Evolutionary conservation across 2,888 invertebrate species (phyloP).

Genomic region (Cerastis rubricosa): DNA sequence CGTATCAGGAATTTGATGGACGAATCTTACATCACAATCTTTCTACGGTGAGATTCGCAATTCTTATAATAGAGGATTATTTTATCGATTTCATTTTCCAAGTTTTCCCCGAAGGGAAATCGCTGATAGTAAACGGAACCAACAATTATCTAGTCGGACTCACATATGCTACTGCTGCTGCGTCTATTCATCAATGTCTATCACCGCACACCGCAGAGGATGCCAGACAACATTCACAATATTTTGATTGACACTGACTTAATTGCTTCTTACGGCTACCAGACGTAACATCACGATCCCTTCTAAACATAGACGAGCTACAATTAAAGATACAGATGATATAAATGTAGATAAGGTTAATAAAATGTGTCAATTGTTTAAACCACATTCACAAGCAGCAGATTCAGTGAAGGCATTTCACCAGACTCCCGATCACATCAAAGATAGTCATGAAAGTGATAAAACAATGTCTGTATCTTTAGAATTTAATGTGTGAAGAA

Average conservation of each 20-base stretch:
- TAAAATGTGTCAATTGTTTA: slow-evolving; percentile 6
- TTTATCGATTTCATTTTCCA: slow-evolving; percentile 9
- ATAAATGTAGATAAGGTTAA: slow-evolving; percentile 22
- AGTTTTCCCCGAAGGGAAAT: slow-evolving; percentile 42
- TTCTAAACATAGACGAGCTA: slow-evolving; percentile 29
- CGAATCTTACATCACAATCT: slow-evolving; percentile 10
- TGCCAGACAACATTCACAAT: slow-evolving; percentile 54
- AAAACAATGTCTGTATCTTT: slow-evolving; percentile 30
- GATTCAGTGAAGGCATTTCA: slow-evolving; percentile 18
- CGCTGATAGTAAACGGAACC: slow-evolving; percentile 15
- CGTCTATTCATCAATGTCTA: slow-evolving; percentile 46
- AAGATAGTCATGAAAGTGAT: slow-evolving; percentile 36
- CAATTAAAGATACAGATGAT: slow-evolving; percentile 44
- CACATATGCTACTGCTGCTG: slow-evolving; percentile 22
- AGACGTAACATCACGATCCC: slow-evolving; percentile 48
- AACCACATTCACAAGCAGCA: not conserved
- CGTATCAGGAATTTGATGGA: slow-evolving; percentile 1
- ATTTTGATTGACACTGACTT: slow-evolving; percentile 57
- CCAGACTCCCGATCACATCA: slow-evolving; percentile 20
- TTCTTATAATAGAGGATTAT: not conserved
- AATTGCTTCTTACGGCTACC: slow-evolving; percentile 50
- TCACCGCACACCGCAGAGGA: slow-evolving; percentile 39
- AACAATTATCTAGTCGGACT: slow-evolving; percentile 41
- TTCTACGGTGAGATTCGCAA: not conserved
- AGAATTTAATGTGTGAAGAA: slow-evolving; percentile 29